A percentile compares a stretch with the other conserved stretches of the same genome.
Evolutionary conservation across 2,797 vertebrate species (phyloP).

Genomic region (Chelonia mydas): DNA sequence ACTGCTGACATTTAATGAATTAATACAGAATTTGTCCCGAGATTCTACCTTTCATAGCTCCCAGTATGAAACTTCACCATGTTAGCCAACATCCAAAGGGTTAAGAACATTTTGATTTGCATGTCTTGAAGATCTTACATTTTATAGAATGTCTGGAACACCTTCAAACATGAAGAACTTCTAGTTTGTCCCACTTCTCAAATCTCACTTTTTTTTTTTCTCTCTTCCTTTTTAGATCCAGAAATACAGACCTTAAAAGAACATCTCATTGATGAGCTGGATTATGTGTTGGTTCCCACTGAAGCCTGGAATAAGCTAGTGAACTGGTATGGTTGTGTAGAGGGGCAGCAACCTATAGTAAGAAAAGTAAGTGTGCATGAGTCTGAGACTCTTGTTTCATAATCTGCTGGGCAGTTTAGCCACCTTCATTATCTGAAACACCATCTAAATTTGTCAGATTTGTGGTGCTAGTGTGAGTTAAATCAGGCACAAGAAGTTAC

Average conservation of each 20-base stretch:
- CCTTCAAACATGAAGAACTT: background rate
- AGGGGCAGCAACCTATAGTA: constrained; percentile 91
- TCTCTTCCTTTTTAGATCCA: constrained; percentile 81
- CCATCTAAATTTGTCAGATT: no score
- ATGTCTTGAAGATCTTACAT: background rate
- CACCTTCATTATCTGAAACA: background rate
- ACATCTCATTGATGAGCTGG: constrained; percentile 96
- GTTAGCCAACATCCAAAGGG: background rate
- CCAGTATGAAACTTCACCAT: background rate
- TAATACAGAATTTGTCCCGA: background rate
- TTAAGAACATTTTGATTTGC: background rate
- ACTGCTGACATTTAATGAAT: background rate
- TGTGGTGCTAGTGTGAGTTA: no score
- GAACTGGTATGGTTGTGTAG: constrained; percentile 92
- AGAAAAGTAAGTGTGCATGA: constrained; percentile 88
- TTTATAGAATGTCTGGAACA: background rate
- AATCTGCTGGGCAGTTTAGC: background rate
- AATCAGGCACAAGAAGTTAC: no score
- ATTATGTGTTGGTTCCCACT: constrained; percentile 94
- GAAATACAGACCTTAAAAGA: constrained; percentile 92
- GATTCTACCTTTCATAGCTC: background rate
- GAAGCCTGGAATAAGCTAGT: constrained; percentile 95
- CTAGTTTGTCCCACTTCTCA: background rate
- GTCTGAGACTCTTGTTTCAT: background rate
- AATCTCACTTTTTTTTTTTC: background rate